A percentile compares a stretch with the other conserved stretches of the same genome.
These are phyloP conservation scores for Parascotia fuliginaria DNA, from an alignment of 2,888 invertebrate genomes.

Conservation along the genomic window DNA sequence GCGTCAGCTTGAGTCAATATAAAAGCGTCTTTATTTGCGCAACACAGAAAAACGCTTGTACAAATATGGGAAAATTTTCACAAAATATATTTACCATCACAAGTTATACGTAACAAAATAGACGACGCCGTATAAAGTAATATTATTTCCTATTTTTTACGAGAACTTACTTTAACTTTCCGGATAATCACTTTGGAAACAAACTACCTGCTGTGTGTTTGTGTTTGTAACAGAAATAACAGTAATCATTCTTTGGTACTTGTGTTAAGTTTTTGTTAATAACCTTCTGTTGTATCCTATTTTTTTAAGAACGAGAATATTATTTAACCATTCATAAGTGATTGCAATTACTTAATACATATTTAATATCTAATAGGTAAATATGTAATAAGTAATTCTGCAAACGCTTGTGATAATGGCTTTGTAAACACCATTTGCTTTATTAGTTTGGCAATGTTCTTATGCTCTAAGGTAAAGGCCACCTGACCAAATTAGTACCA, in stretches of 20 bases:
- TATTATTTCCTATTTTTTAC: slow-evolving; percentile 1
- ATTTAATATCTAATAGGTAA: too few species aligned
- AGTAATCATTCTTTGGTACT: background rate
- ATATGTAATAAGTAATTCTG: too few species aligned
- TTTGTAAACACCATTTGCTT: slow-evolving; percentile 17
- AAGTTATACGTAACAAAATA: slow-evolving; percentile 33
- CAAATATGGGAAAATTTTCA: slow-evolving; percentile 59
- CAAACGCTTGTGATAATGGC: too few species aligned
- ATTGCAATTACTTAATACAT: too few species aligned
- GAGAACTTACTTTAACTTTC: background rate
- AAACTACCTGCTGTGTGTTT: background rate
- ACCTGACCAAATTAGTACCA: too few species aligned
- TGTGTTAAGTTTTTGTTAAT: too few species aligned
- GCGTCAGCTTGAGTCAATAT: slow-evolving; percentile 62
- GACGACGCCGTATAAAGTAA: slow-evolving; percentile 16
- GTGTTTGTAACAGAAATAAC: background rate
- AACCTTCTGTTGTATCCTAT: too few species aligned
- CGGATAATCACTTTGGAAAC: background rate
- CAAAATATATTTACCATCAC: slow-evolving; percentile 53
- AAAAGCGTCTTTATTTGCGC: slow-evolving; percentile 62
- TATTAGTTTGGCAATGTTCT: slow-evolving; percentile 21
- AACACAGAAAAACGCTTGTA: slow-evolving; percentile 57
- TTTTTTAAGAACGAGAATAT: too few species aligned
- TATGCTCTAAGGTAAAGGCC: slow-evolving; percentile 7
- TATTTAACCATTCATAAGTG: too few species aligned